These are phyloP conservation scores for Myotis davidii DNA, from an alignment of 2,113 vertebrate species.

Conservation along the genomic window DNA sequence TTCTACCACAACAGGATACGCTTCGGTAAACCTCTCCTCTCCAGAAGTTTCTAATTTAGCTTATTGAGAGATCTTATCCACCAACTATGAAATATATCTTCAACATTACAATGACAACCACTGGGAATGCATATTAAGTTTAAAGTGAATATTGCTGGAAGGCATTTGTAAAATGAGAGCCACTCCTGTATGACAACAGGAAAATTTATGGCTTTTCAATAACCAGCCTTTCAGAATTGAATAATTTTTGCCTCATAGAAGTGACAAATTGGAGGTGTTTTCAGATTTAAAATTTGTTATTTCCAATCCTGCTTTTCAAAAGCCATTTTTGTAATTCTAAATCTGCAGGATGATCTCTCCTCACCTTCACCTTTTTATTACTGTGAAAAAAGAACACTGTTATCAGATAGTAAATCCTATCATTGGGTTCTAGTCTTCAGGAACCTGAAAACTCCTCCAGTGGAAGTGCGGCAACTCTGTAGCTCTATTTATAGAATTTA, in stretches of 20 bases:
- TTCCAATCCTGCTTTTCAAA: conserved; percentile 36
- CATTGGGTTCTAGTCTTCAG: background rate
- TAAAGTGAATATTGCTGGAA: background rate
- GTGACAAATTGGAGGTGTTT: conserved; percentile 23
- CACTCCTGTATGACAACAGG: background rate
- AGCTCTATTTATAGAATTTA: background rate
- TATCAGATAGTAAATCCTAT: background rate
- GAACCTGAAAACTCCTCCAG: background rate
- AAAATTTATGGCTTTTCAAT: conserved; percentile 21
- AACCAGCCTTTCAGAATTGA: background rate
- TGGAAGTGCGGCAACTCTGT: background rate
- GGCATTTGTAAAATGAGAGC: background rate
- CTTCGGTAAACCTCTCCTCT: conserved; percentile 3
- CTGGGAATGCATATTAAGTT: background rate
- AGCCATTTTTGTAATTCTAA: conserved; percentile 42
- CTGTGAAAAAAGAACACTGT: background rate
- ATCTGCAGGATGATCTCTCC: conserved; percentile 22
- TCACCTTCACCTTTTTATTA: background rate
- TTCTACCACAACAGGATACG: background rate
- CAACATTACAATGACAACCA: background rate
- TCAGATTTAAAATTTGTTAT: conserved; percentile 2
- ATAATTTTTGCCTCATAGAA: conserved; percentile 26
- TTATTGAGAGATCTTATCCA: background rate
- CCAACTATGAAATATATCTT: background rate
- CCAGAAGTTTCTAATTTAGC: conserved; percentile 37